Percentiles rank a stretch among this genome's conserved stretches.
Evolutionary conservation across 1,140 invertebrate genomes (phyloP).

Genomic region (Penaeus vannamei): DNA sequence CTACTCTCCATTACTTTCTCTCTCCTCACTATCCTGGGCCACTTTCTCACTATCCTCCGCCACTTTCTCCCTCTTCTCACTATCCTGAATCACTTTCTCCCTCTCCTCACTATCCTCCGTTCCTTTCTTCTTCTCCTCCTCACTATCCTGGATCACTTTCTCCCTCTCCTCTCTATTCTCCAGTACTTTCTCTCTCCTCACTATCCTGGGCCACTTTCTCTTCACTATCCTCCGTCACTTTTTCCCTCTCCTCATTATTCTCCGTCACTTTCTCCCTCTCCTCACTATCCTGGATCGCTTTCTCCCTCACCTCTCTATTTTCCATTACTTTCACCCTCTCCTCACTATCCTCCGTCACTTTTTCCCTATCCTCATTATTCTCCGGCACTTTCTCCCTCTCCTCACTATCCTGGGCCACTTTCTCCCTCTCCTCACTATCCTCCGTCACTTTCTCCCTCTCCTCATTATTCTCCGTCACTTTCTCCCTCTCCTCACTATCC

Average conservation of each 20-base stretch:
- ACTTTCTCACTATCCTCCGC: neutral
- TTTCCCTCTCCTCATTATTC: neutral
- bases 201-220: neutral
- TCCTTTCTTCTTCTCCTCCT: neutral
- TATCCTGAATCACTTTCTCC: neutral
- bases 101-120: neutral
- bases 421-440: neutral
- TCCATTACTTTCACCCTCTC: neutral
- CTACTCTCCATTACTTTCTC: neutral
- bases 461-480: neutral
- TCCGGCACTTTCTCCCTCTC: neutral
- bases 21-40: neutral
- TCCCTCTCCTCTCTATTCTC: neutral
- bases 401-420: neutral
- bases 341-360: neutral
- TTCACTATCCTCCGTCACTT: neutral
- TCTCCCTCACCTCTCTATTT: neutral
- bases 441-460: neutral
- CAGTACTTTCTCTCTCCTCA: neutral
- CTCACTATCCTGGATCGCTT: neutral
- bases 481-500: neutral
- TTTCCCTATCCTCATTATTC: neutral
- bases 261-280: neutral
- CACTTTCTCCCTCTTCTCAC: neutral
- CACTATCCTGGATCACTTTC: neutral